Evolutionary conservation across 1,140 invertebrate species (phyloP), one percentile per base, ranked within the genome.

Genomic region (Eriosoma lanigerum): DNA sequence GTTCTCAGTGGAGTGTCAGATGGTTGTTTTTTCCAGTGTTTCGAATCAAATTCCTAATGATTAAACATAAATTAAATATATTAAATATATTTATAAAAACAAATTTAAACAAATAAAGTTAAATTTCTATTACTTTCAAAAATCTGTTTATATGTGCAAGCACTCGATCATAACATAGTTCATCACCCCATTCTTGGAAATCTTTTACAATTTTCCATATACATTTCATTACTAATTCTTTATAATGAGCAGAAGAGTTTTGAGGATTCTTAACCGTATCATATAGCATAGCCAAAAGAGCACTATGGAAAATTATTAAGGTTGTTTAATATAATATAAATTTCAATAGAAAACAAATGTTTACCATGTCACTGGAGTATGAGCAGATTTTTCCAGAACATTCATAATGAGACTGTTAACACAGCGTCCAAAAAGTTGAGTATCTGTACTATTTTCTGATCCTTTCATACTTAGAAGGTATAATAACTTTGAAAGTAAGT

Each of bases 151-250:
- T 82, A 24, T 84, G 82, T 32, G 38, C 46, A 12, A 84, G 76
- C 6, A 84, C 82, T 48, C 68, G 50, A 24, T 81, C 81, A 75
- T 84, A 84, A 24, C 84, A 81, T 9, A 84, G 29, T 81, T 84
- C 82, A 24, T 68, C 38, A 1, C 82, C 82, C 84, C 84, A 84
- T 17, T 82, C 81, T 26, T 82, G 82, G 21, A 84, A 81, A 73
- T 81, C 72, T 62, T 83, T 83, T 26, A 84, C 81, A 17, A 84
- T 76, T 81, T 84, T 84, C 84, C 84, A 84, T n/a, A 84, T 76
- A 72, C 84, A 84, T 82, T 84, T 84, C 82, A 84, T 82, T 8
- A 83, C 62, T 24, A 84, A 66, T 60, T 84, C 83, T 68, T 83
- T 82, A 80, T 82, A 84, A 80, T 82, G 83, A 24, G 75, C 24